Conservation (phyloP, 2,113 vertebrate species). For the Emydura subglobosa region DNA sequence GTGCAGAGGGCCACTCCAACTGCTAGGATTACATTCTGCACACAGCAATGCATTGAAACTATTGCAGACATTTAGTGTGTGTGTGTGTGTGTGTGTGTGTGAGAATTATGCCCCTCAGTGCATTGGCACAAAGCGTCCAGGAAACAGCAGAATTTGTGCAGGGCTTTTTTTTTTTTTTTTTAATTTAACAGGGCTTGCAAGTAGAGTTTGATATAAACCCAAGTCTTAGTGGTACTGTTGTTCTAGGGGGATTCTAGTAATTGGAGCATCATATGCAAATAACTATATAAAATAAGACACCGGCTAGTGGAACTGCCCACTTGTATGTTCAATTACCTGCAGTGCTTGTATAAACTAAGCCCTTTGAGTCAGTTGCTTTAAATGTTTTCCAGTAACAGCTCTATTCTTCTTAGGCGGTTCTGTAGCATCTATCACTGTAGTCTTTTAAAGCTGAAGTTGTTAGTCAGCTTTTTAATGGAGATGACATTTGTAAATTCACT, state of each 20-base stretch:
- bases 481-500: neutral
- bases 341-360: neutral
- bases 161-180: neutral
- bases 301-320: neutral
- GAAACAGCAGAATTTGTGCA: neutral
- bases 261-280: neutral
- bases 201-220: neutral
- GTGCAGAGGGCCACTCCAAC: neutral
- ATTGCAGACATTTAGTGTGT: neutral
- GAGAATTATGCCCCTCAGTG: too few relatives aligned
- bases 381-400: neutral
- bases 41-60: neutral
- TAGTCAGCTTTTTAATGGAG: neutral
- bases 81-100: too few relatives aligned
- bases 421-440: neutral
- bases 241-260: neutral
- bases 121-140: too few relatives aligned
- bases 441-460: neutral
- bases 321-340: neutral
- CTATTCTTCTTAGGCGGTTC: neutral
- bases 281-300: neutral
- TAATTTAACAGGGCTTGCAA: neutral
- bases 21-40: neutral
- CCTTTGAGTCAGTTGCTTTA: neutral
- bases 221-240: neutral